Base-by-base conservation (phyloP, 2,888 invertebrate species). In the Calliphora vomitoria region DNA sequence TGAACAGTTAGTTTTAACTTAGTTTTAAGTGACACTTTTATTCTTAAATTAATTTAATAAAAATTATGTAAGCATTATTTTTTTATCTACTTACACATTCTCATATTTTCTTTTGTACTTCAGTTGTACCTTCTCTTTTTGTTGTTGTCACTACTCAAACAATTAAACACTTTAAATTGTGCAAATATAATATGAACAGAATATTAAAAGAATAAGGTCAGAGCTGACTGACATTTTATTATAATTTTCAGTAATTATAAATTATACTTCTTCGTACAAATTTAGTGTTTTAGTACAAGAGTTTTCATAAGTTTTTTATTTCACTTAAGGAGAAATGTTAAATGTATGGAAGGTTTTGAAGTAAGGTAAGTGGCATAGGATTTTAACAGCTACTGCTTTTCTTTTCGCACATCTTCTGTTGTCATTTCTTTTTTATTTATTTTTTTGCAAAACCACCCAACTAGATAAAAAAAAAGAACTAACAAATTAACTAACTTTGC, bases 161-260 rank as follows among this genome's bases (percentile, higher is more conserved):
- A 74, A 60, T 44, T 62, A 60, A 75, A 75, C 31, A 47, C 75
- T 75, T 75, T 8, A 31, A 62, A 75, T 47, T 60, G 44, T 75
- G 31, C 3, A 62, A 62, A 75, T 75, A 62, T 60, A 25, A 74
- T 47, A 60, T 20, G 38, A 74, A 60, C 6, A 60, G 25, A 47
- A 44, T 1, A 18, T 20, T 13, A 35, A 58, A 11, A 41, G 35
- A 79, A 47, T 44, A 44, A 47, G 2, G 25, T 13, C 44, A 68
- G 44, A 72, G 58, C 35, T 53, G 69, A 60, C 35, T 53, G 69
- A 60, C 62, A 71, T 50, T 82, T 82, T 62, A 76, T 62, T 76
- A 82, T 76, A 82, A 82, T 82, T 76, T 69, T 62, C 50, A 76
- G 41, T 82, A 76, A 82, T 82, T 82, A 76, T 62, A 62, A 76